These are phyloP conservation scores for Zoanthus sansibaricus DNA, from an alignment of 92 coral and sea anemone species.

Conservation along the genomic window DNA sequence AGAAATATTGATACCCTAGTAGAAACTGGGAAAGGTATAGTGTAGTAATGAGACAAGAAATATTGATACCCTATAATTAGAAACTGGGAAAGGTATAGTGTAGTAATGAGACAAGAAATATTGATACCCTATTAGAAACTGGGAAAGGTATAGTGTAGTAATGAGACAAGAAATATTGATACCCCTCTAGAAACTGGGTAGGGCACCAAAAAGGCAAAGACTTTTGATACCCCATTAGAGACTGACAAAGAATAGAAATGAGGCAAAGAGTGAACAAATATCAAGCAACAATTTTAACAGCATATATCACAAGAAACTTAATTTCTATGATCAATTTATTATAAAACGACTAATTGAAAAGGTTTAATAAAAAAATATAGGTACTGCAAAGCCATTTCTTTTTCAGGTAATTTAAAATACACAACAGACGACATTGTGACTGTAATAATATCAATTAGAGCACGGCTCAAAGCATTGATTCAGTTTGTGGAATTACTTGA, in stretches of 20 bases:
- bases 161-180: too few relatives aligned
- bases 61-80: not conserved
- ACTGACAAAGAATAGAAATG: not conserved
- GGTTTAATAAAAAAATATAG: not conserved
- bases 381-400: too few relatives aligned
- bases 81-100: not conserved
- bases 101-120: not conserved
- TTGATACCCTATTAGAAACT: not conserved
- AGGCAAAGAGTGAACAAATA: not conserved
- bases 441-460: too few relatives aligned
- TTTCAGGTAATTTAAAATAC: too few relatives aligned
- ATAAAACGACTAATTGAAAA: not conserved
- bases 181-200: not conserved
- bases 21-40: not conserved
- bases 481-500: too few relatives aligned
- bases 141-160: not conserved
- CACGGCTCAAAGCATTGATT: too few relatives aligned
- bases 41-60: not conserved
- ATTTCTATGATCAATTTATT: not conserved
- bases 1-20: not conserved
- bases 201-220: too few relatives aligned
- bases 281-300: not conserved
- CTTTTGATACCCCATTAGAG: too few relatives aligned
- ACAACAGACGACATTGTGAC: too few relatives aligned
- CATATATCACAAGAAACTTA: not conserved